These are phyloP conservation scores for Pollimyrus isidori DNA, from an alignment of 2,113 vertebrate genomes.

Conservation along the genomic window DNA sequence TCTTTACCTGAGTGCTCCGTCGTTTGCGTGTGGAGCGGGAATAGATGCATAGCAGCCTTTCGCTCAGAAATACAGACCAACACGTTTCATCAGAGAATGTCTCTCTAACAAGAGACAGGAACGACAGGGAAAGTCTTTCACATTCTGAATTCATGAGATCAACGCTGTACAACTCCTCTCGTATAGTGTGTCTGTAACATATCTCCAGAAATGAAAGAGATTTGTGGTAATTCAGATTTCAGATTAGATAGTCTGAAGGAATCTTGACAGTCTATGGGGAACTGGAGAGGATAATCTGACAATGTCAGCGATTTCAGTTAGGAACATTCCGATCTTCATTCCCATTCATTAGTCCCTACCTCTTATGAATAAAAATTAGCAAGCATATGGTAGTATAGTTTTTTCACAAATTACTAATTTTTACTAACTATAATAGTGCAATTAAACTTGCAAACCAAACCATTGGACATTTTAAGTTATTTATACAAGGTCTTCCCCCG, in stretches of 20 bases:
- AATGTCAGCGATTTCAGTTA: background rate
- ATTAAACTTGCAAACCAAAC: background rate
- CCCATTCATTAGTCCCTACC: background rate
- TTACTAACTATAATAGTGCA: background rate
- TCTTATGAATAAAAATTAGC: background rate
- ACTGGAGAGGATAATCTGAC: background rate
- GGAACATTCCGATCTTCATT: background rate
- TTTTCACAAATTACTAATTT: background rate
- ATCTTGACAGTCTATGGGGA: background rate
- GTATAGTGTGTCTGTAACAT: background rate
- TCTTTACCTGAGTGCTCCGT: background rate
- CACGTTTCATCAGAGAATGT: background rate
- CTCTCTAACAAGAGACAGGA: background rate
- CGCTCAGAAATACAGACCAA: background rate
- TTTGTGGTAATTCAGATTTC: background rate
- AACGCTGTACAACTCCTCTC: background rate
- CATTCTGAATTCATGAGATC: background rate
- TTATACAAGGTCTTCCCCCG: background rate
- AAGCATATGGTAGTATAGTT: background rate
- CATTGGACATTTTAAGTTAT: background rate
- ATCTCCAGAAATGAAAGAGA: background rate
- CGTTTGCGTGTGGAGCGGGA: background rate
- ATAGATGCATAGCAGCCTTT: background rate
- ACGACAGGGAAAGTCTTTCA: background rate
- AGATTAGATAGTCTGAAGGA: background rate